Percentiles rank a stretch among this genome's conserved stretches.
Conservation (phyloP, 2,113 vertebrate genomes). For the Perccottus glenii region DNA sequence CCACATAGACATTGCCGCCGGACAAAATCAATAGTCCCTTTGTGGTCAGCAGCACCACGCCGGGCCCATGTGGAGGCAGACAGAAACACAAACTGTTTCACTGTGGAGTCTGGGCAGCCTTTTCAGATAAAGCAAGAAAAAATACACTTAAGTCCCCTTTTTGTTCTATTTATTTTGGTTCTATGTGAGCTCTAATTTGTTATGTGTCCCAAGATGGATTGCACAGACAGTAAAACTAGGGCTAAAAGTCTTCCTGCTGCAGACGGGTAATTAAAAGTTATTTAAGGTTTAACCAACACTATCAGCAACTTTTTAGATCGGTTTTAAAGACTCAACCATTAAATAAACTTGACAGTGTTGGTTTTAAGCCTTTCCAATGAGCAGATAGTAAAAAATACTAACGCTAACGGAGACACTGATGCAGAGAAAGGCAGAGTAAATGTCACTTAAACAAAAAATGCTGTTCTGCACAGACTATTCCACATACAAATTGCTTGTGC, state of each 20-base stretch:
- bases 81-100: conserved; percentile 49
- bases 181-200: conserved; percentile 7
- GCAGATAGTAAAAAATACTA: neutral
- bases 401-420: conserved; percentile 2
- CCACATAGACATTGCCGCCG: conserved; percentile 47
- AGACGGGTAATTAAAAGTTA: conserved; percentile 11
- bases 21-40: conserved; percentile 63
- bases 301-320: conserved; percentile 8
- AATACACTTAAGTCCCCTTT: conserved; percentile 8
- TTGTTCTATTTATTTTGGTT: conserved; percentile 16
- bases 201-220: conserved; percentile 18
- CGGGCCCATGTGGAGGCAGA: conserved; percentile 53
- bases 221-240: conserved; percentile 22
- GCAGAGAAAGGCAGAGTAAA: conserved; percentile 1
- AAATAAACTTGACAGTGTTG: conserved; percentile 36
- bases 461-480: neutral
- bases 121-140: conserved; percentile 33
- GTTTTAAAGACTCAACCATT: conserved; percentile 11
- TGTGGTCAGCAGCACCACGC: conserved; percentile 56
- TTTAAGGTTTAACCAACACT: conserved; percentile 17
- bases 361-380: neutral
- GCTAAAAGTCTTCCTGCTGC: neutral
- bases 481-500: conserved; percentile 19
- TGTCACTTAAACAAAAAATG: neutral
- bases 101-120: conserved; percentile 28